These are phyloP conservation scores for Homalodisca vitripennis DNA, from an alignment of 1,140 invertebrate genomes.

Conservation along the genomic window DNA sequence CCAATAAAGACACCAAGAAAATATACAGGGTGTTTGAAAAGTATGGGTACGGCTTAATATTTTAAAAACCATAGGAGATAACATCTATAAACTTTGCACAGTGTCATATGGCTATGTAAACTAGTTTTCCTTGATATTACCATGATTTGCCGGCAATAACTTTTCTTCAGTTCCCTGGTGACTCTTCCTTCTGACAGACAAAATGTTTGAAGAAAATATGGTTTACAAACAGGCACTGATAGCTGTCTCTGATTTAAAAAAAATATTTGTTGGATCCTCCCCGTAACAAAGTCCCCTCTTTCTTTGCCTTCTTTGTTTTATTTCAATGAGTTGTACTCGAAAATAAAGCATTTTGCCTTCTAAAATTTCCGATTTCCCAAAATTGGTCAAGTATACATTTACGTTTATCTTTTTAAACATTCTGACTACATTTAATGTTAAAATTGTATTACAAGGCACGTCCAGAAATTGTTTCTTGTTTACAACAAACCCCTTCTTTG, in stretches of 20 bases:
- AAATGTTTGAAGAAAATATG: conserved; percentile 33
- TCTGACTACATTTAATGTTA: too few relatives aligned
- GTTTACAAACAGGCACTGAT: conserved; percentile 31
- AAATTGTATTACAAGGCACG: too few relatives aligned
- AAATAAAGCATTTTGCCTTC: conserved; percentile 9
- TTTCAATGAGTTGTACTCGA: background rate
- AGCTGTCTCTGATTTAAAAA: background rate
- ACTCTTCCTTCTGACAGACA: conserved; percentile 29
- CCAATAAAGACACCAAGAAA: too few relatives aligned
- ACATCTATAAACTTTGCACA: too few relatives aligned
- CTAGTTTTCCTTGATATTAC: too few relatives aligned
- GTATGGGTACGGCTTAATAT: too few relatives aligned
- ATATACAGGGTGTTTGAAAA: too few relatives aligned
- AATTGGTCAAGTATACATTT: background rate
- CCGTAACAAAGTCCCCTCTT: background rate
- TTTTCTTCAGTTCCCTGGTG: conserved; percentile 27
- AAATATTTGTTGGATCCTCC: background rate
- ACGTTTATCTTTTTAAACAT: background rate
- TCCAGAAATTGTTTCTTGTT: too few relatives aligned
- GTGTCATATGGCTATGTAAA: too few relatives aligned
- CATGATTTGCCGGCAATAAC: conserved; percentile 11
- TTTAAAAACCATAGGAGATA: too few relatives aligned
- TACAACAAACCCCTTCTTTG: too few relatives aligned
- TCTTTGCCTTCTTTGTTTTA: background rate
- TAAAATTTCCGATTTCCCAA: background rate